A percentile compares a stretch with the other conserved stretches of the same genome.
Evolutionary conservation across 2,797 vertebrate genomes (phyloP).

Genomic region (Enteromius fasciolatus): DNA sequence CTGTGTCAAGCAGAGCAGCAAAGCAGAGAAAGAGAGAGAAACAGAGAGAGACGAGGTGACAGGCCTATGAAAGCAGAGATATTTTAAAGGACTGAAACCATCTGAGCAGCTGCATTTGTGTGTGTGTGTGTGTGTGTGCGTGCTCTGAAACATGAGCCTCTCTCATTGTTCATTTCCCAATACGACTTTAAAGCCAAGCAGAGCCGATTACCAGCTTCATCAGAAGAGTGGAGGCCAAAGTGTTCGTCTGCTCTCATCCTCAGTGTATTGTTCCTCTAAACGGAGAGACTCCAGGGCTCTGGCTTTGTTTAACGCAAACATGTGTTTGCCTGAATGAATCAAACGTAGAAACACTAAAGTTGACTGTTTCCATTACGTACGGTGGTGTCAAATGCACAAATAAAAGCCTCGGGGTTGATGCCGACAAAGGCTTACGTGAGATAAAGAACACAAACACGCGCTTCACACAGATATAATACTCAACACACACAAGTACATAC

Average conservation of each 20-base stretch:
- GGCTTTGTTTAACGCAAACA: constrained; percentile 40
- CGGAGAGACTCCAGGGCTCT: constrained; percentile 25
- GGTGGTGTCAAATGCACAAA: constrained; percentile 26
- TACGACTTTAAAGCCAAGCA: constrained; percentile 34
- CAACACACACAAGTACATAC: constrained; percentile 18
- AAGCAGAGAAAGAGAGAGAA: constrained; percentile 1
- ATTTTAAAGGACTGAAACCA: constrained; percentile 54
- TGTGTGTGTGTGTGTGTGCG: constrained; percentile 4
- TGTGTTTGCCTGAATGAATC: constrained; percentile 18
- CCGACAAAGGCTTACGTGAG: constrained; percentile 10
- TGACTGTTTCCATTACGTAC: constrained; percentile 21
- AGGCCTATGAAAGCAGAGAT: constrained; percentile 53
- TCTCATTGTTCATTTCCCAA: constrained; percentile 48
- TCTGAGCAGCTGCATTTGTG: constrained; percentile 31
- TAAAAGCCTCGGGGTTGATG: constrained; percentile 17
- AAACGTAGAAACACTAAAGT: constrained; percentile 12
- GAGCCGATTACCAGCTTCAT: constrained; percentile 34
- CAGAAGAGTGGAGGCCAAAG: constrained; percentile 33
- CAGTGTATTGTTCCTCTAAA: neutral
- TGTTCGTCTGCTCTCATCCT: constrained; percentile 31
- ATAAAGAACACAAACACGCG: constrained; percentile 29
- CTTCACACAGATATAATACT: neutral
- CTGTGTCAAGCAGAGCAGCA: constrained; percentile 57
- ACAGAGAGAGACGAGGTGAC: constrained; percentile 34
- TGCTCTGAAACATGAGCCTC: constrained; percentile 6